Conservation (phyloP, 2,888 invertebrate genomes). For the Myathropa florea region DNA sequence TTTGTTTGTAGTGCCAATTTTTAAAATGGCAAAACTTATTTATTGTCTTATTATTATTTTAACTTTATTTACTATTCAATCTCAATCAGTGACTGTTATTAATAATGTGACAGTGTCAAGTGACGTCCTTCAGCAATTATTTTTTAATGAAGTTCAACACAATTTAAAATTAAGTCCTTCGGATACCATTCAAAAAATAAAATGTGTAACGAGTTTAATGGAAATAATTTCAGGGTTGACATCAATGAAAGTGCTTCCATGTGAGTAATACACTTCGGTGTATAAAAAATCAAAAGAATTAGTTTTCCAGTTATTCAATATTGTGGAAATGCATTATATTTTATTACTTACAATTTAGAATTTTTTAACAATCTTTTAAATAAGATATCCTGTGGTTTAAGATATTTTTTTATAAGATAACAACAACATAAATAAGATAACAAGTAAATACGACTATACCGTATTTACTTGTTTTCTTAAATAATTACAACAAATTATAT, state of each 20-base stretch:
- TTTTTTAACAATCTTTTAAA: no score
- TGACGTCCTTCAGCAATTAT: conserved; percentile 25
- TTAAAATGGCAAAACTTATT: background rate
- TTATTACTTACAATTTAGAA: no score
- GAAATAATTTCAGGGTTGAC: conserved; percentile 19
- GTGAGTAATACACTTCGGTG: conserved; percentile 25
- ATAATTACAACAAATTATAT: no score
- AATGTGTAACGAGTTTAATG: conserved; percentile 19
- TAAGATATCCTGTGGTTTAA: no score
- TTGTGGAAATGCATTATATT: no score
- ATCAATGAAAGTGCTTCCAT: conserved; percentile 13
- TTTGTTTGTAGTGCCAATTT: background rate
- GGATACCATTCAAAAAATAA: background rate
- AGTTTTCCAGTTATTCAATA: no score
- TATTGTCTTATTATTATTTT: background rate
- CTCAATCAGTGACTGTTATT: conserved; percentile 16
- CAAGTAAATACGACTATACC: no score
- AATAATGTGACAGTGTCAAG: conserved; percentile 32
- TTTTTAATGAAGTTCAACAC: conserved; percentile 28
- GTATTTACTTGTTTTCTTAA: no score
- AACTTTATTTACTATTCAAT: background rate
- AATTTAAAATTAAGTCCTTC: background rate
- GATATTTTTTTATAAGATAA: no score
- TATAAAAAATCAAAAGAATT: background rate
- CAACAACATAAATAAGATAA: no score